Percentiles rank a stretch among this genome's conserved stretches.
These are phyloP conservation scores for Drosophila bocki DNA, from an alignment of 1,140 invertebrate species.

Conservation along the genomic window DNA sequence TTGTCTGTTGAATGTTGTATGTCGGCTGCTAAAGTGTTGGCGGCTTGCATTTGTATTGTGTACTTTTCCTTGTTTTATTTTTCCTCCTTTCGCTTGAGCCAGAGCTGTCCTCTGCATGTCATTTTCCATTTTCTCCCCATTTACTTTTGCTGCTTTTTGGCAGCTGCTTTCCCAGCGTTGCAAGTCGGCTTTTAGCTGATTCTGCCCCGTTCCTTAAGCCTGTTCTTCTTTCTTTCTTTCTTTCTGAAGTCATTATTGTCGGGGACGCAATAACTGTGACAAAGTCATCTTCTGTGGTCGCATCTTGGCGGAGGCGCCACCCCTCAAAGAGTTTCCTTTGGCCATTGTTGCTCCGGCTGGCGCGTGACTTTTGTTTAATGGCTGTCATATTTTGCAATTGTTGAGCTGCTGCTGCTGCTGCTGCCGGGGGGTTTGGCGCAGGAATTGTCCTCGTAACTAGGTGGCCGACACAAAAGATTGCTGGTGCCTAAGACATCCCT, in stretches of 20 bases:
- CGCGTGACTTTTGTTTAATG: slow-evolving; percentile 20
- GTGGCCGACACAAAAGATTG: slow-evolving; percentile 12
- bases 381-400: slow-evolving; percentile 51
- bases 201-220: slow-evolving; percentile 2
- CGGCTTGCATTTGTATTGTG: slow-evolving; percentile 56
- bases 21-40: slow-evolving; percentile 57
- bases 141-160: slow-evolving; percentile 60
- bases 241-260: slow-evolving; percentile 73
- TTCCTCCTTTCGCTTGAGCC: slow-evolving; percentile 3
- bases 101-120: slow-evolving; percentile 62
- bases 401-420: slow-evolving; percentile 15
- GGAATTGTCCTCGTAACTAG: slow-evolving; percentile 9
- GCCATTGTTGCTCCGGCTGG: slow-evolving; percentile 11
- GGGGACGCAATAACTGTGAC: slow-evolving; percentile 70
- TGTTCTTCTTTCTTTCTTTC: slow-evolving; percentile 29
- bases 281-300: slow-evolving; percentile 61
- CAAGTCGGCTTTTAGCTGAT: slow-evolving; percentile 57
- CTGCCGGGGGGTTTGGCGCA: slow-evolving; percentile 2
- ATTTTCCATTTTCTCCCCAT: slow-evolving; percentile 57
- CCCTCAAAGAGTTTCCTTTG: slow-evolving; percentile 8
- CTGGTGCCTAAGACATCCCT: neutral
- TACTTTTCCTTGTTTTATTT: slow-evolving; percentile 37
- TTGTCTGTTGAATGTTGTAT: slow-evolving; percentile 41
- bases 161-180: slow-evolving; percentile 61
- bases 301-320: slow-evolving; percentile 3